phyloP scores from a whole-genome alignment of 2,113 vertebrate genomes.

The Pituophis catenifer region DNA sequence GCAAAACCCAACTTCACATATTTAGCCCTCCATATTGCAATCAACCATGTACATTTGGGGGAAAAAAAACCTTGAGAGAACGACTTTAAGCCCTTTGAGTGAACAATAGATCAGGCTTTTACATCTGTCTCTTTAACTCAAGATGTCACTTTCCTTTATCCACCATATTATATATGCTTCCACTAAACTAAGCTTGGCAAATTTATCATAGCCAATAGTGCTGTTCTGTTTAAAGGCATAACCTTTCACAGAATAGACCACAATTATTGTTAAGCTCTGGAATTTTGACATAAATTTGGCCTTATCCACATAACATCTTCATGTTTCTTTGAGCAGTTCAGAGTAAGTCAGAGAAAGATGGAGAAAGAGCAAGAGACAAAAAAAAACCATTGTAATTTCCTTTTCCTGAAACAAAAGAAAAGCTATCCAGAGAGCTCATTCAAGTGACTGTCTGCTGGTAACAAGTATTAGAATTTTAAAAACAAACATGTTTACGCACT shows the following conservation, averaged over 20 bases:
- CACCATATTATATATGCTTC: slow-evolving; percentile 14
- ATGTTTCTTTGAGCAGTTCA: neutral
- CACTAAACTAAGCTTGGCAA: neutral
- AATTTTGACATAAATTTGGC: slow-evolving; percentile 10
- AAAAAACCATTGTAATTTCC: neutral
- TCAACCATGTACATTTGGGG: slow-evolving; percentile 5
- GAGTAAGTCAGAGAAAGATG: neutral
- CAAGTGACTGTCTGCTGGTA: slow-evolving; percentile 4
- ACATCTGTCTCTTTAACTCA: slow-evolving; percentile 49
- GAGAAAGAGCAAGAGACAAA: neutral
- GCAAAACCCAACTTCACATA: neutral
- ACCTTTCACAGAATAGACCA: slow-evolving; percentile 12
- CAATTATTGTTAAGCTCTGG: neutral
- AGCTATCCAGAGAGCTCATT: neutral
- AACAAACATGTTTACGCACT: neutral
- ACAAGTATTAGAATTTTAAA: slow-evolving; percentile 6
- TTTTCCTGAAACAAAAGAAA: slow-evolving; percentile 7
- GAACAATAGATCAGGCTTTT: slow-evolving; percentile 31
- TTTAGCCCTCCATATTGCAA: neutral
- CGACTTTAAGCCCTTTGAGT: slow-evolving; percentile 27
- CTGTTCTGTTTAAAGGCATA: slow-evolving; percentile 26
- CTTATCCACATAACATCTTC: slow-evolving; percentile 1
- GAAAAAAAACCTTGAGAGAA: slow-evolving; percentile 21
- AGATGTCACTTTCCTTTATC: slow-evolving; percentile 37
- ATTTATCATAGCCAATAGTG: slow-evolving; percentile 14